Conservation (phyloP, 2,797 vertebrate genomes). For the Cirrhinus molitorella region DNA sequence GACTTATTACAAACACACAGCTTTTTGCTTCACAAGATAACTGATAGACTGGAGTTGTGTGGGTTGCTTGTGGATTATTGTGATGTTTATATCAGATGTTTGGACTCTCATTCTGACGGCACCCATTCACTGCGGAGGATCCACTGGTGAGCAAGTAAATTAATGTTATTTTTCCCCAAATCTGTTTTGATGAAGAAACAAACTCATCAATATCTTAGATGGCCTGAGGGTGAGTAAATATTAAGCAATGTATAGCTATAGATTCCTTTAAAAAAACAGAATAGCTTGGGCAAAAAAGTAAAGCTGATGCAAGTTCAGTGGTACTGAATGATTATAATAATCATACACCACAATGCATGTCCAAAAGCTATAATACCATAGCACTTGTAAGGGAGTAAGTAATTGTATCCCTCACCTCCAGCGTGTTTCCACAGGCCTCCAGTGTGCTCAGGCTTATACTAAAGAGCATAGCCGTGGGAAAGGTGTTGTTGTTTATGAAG, state of each 20-base stretch:
- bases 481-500: slow-evolving; percentile 98
- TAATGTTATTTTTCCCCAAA: background rate
- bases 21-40: background rate
- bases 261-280: background rate
- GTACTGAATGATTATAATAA: background rate
- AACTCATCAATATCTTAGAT: background rate
- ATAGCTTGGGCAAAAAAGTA: background rate
- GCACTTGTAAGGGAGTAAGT: background rate
- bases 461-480: slow-evolving; percentile 95
- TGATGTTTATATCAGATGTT: background rate
- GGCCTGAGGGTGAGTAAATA: background rate
- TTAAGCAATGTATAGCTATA: background rate
- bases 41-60: background rate
- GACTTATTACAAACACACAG: background rate
- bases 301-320: background rate
- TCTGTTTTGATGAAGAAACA: background rate
- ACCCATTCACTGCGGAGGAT: background rate
- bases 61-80: background rate
- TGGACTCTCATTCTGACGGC: background rate
- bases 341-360: background rate
- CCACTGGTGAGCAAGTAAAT: background rate
- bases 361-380: background rate
- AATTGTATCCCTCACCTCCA: slow-evolving; percentile 84
- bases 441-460: slow-evolving; percentile 95
- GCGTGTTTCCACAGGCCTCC: slow-evolving; percentile 93